These are phyloP conservation scores for Craseonycteris thonglongyai DNA, from an alignment of 2,113 vertebrate species.

Conservation along the genomic window DNA sequence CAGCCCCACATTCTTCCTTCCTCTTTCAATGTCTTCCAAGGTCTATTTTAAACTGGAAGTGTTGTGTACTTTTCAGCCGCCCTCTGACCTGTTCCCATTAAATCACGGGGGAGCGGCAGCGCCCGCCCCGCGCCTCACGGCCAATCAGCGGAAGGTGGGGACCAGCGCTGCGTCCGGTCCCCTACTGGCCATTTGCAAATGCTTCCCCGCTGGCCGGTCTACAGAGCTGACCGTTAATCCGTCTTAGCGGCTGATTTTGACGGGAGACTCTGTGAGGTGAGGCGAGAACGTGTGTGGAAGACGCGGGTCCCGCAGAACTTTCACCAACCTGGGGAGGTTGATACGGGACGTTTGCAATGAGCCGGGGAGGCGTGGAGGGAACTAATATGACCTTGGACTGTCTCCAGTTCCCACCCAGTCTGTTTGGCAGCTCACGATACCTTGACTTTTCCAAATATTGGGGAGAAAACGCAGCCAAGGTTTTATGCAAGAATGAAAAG, in stretches of 20 bases:
- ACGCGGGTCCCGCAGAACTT: not conserved
- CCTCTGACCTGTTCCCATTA: conserved; percentile 76
- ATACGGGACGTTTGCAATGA: not conserved
- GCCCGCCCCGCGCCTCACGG: conserved; percentile 27
- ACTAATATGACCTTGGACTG: not conserved
- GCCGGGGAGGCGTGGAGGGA: not conserved
- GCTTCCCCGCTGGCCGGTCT: not conserved
- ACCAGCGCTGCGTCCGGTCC: not conserved
- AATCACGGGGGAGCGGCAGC: conserved; percentile 65
- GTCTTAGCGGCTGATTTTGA: not conserved
- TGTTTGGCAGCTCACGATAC: conserved; percentile 39
- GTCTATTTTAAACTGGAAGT: conserved; percentile 63
- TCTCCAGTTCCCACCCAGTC: conserved; percentile 21
- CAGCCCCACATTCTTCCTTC: conserved; percentile 68
- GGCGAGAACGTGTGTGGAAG: not conserved
- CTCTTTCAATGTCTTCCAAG: conserved; percentile 78
- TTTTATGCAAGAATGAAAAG: conserved; percentile 58
- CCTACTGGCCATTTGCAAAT: not conserved
- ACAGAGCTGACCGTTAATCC: not conserved
- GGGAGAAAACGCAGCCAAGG: conserved; percentile 55
- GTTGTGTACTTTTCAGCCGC: conserved; percentile 75
- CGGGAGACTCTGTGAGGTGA: not conserved
- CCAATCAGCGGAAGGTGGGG: conserved; percentile 2
- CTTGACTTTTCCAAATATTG: conserved; percentile 63
- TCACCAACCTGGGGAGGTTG: not conserved